Evolutionary conservation across 2,888 invertebrate species (phyloP).

Genomic region (Pheosia tremula): DNA sequence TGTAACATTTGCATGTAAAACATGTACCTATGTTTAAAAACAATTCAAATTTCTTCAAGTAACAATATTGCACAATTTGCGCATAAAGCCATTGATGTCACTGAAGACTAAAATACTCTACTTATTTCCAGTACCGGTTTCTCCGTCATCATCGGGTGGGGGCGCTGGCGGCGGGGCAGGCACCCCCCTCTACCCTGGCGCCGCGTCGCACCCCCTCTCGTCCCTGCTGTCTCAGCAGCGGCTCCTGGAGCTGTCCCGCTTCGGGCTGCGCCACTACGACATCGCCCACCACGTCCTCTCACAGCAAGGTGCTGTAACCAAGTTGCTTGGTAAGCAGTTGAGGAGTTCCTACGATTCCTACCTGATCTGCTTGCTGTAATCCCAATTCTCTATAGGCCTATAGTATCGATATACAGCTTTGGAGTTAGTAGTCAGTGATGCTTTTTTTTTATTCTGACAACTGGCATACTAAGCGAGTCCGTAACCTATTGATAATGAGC

Average conservation of each 20-base stretch:
- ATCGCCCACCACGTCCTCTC: slow-evolving; percentile 95
- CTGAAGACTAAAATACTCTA: slow-evolving; percentile 7
- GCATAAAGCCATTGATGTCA: neutral
- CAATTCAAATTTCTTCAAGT: no score
- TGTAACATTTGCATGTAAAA: no score
- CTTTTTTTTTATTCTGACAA: no score
- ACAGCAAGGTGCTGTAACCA: slow-evolving; percentile 96
- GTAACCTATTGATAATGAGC: no score
- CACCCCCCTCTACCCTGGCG: slow-evolving; percentile 78
- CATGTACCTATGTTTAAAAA: no score
- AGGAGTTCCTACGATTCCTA: neutral
- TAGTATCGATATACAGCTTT: no score
- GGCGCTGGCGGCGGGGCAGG: slow-evolving; percentile 73
- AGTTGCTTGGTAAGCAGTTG: slow-evolving; percentile 91
- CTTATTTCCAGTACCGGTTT: slow-evolving; percentile 80
- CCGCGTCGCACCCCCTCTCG: slow-evolving; percentile 86
- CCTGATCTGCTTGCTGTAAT: slow-evolving; percentile 1
- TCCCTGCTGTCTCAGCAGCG: slow-evolving; percentile 91
- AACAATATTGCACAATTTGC: no score
- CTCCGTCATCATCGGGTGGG: slow-evolving; percentile 81
- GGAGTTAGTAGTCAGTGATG: no score
- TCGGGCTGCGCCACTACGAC: slow-evolving; percentile 94
- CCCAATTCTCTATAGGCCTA: neutral
- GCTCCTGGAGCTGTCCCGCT: slow-evolving; percentile 91
- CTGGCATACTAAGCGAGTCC: no score